Base-by-base conservation (phyloP, 2,113 vertebrate species). In the Myotis davidii region DNA sequence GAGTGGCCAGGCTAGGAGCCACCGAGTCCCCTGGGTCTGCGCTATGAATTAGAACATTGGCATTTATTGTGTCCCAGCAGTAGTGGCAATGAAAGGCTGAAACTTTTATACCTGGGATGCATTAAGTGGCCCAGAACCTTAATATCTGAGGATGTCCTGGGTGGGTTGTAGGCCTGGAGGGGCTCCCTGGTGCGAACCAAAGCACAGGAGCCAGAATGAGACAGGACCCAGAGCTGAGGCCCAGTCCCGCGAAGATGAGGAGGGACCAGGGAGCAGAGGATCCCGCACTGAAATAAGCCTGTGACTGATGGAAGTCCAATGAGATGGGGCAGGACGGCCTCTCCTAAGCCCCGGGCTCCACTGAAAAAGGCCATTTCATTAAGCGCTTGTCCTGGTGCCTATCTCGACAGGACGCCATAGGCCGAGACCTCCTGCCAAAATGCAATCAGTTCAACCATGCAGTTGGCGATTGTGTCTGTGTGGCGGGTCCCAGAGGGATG, bases 211-310 rank as follows among this genome's bases (percentile, higher is more conserved):
- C 8, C 27, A 23, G 21, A 69, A 21, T 32, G 83, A 74, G 37
- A 16, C 23, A n/a, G 73, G 70, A 7, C 21, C 18, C 27, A 73
- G 39, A 65, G 2, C 9, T 0, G 25, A 74, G 54, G n/a, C 29
- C 42, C 6, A 18, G 56, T 23, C 32, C 27, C 50, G 9, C 32
- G 34, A 12, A 27, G 23, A 6, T 37, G 20, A 1, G 14, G 42
- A 5, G 0, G 29, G 50, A 6, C 0, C 0, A 3, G 16, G 8
- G 39, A 23, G 1, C 13, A 5, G 79, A 37, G 16, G 54, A 13
- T 18, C 64, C 54, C 25, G 8, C 25, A 2, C 48, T 13, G 23
- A 32, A 21, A 56, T 14, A 13, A 29, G 37, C 1, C 1, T 32
- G 52, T 27, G 32, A 82, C 48, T 34, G 32, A 27, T 21, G 21